Evolutionary conservation across 1,140 invertebrate genomes (phyloP).

Genomic region (Brachionus paranguensis): DNA sequence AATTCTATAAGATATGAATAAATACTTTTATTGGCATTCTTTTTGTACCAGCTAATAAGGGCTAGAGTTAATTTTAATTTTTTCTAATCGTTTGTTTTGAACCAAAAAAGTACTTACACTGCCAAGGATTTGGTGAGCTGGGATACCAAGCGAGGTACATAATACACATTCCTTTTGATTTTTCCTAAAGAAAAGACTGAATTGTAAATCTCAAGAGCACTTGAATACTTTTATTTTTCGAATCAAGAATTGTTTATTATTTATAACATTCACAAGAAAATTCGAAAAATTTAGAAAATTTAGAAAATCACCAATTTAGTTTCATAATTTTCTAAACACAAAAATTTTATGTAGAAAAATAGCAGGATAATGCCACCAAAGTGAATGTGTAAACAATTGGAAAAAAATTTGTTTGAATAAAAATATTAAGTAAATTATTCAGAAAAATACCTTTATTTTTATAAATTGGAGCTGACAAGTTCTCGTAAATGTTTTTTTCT

Average conservation of each 20-base stretch:
- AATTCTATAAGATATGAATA: too few relatives aligned
- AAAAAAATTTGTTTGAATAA: background rate
- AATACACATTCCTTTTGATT: background rate
- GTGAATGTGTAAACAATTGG: background rate
- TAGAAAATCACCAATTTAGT: too few relatives aligned
- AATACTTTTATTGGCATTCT: too few relatives aligned
- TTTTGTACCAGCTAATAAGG: background rate
- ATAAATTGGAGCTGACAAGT: background rate
- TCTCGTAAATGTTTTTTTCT: background rate
- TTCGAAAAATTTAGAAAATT: background rate
- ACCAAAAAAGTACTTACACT: background rate
- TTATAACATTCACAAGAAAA: background rate
- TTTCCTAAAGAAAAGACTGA: background rate
- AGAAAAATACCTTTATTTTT: background rate
- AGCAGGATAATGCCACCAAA: background rate
- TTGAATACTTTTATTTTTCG: background rate
- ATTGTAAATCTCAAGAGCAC: background rate
- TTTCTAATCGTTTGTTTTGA: background rate
- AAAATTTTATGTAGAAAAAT: background rate
- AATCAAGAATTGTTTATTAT: background rate
- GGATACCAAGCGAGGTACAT: background rate
- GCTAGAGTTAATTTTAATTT: background rate
- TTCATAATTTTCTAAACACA: background rate
- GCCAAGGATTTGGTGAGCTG: background rate
- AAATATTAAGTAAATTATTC: background rate